phyloP scores from a whole-genome alignment of 1,140 invertebrate genomes.

The Metaphire vulgaris region DNA sequence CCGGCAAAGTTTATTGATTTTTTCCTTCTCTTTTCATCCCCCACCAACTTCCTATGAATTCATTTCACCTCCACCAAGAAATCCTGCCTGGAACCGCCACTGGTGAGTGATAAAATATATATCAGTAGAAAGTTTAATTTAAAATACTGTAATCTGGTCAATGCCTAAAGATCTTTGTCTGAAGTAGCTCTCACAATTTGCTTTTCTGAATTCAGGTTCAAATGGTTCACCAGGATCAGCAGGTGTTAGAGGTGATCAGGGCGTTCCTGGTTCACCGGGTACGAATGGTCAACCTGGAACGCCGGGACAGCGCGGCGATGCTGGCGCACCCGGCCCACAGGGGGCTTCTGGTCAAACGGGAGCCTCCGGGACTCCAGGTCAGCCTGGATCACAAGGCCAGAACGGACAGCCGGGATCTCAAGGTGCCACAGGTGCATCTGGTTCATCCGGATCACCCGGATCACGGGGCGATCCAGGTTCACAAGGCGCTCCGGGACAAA shows the following conservation, averaged over 20 bases:
- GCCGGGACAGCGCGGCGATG: conserved; percentile 8
- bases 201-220: not conserved
- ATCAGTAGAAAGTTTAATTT: no score
- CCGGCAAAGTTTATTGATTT: no score
- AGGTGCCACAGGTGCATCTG: not conserved
- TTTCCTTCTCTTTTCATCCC: no score
- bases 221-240: conserved; percentile 3
- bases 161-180: no score
- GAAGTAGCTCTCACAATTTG: no score
- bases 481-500: conserved; percentile 7
- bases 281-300: conserved; percentile 12
- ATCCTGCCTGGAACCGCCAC: no score
- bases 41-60: no score
- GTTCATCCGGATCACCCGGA: conserved; percentile 11
- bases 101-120: no score
- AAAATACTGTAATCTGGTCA: no score
- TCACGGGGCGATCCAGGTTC: not conserved
- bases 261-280: not conserved
- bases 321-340: conserved; percentile 4
- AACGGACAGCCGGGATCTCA: not conserved
- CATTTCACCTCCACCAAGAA: no score
- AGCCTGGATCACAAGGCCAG: not conserved
- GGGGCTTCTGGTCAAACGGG: not conserved
- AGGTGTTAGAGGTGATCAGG: conserved; percentile 13
- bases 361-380: conserved; percentile 1